Evolutionary conservation across 2,888 invertebrate genomes (phyloP).

Genomic region (Plebejus melissa): DNA sequence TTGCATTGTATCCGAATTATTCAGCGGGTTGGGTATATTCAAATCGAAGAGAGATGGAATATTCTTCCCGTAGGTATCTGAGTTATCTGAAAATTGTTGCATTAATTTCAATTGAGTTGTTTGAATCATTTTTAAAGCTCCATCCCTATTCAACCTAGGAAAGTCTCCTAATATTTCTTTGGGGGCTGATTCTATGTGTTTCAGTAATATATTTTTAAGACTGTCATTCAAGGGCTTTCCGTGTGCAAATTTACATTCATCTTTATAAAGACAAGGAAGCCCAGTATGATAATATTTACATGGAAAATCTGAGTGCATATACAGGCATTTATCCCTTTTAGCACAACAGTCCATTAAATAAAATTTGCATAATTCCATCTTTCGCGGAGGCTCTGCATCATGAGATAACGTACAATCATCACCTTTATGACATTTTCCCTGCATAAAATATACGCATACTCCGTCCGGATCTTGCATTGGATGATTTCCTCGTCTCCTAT

Average conservation of each 20-base stretch:
- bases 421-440: conserved; percentile 92
- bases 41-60: conserved; percentile 73
- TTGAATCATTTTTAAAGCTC: conserved; percentile 81
- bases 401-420: conserved; percentile 93
- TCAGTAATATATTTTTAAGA: conserved; percentile 81
- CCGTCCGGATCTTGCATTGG: conserved; percentile 83
- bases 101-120: conserved; percentile 66
- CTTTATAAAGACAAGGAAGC: conserved; percentile 87
- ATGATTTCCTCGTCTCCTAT: conserved; percentile 76
- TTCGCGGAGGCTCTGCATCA: conserved; percentile 88
- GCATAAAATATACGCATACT: conserved; percentile 91
- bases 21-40: conserved; percentile 65
- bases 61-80: conserved; percentile 56
- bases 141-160: conserved; percentile 88
- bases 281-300: conserved; percentile 98
- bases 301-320: conserved; percentile 98
- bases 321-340: conserved; percentile 96
- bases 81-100: conserved; percentile 61
- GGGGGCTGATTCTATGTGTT: conserved; percentile 93
- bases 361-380: conserved; percentile 97
- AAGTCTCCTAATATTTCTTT: conserved; percentile 95
- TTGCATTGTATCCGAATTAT: conserved; percentile 48
- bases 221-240: conserved; percentile 90
- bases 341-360: conserved; percentile 97
- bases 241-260: conserved; percentile 97